Conservation (phyloP, 2,113 vertebrate species). For the Himantopus leucocephalus region DNA sequence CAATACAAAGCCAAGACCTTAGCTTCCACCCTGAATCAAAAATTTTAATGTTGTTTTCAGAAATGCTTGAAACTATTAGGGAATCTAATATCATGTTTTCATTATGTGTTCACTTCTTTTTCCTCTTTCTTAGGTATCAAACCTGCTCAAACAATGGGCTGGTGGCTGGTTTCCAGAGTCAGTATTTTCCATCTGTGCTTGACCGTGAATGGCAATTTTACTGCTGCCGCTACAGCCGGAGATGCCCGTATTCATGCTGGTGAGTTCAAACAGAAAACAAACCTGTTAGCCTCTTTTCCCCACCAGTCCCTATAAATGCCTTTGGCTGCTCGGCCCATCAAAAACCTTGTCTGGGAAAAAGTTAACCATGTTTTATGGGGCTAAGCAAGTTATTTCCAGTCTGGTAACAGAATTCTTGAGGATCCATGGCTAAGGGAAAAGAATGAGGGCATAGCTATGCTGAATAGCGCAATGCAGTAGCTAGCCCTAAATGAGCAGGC, state of each 20-base stretch:
- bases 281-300: neutral
- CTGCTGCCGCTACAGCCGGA: constrained; percentile 90
- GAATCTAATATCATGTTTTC: neutral
- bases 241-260: constrained; percentile 94
- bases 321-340: neutral
- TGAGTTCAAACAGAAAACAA: constrained; percentile 67
- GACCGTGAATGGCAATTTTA: constrained; percentile 98
- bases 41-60: neutral
- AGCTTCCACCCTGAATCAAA: neutral
- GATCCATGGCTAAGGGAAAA: neutral
- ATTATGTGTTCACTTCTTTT: neutral
- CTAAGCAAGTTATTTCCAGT: neutral
- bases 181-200: constrained; percentile 91
- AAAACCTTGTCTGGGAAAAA: neutral
- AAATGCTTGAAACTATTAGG: neutral
- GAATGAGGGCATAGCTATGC: neutral
- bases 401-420: neutral
- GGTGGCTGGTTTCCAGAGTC: constrained; percentile 93
- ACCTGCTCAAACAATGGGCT: constrained; percentile 91
- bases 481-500: neutral
- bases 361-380: neutral
- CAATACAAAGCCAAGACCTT: neutral
- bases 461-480: rapidly evolving
- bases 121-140: constrained; percentile 82
- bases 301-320: neutral